These are phyloP conservation scores for Pan troglodytes DNA, from an alignment of 2,113 vertebrate genomes.

Conservation along the genomic window NHGRI_mPanTro3-v2.1_pri NC_072401.2:104591001-104591500, in stretches of 20 bases:
- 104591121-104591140: not conserved
- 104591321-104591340: not conserved
- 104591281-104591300: not conserved
- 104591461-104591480: not conserved
- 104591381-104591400: not conserved
- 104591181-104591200: not conserved
- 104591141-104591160: not conserved
- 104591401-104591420: not conserved
- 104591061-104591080: not conserved
- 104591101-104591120: not conserved
- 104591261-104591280: not conserved
- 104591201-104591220: not conserved
- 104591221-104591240: not conserved
- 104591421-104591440: not conserved
- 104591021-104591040: not conserved
- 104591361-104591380: not conserved
- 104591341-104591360: not conserved
- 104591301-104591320: not conserved
- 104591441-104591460: not conserved
- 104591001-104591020: not conserved
- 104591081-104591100: not conserved
- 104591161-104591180: not conserved
- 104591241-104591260: not conserved
- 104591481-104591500: not conserved
- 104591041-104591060: not conserved